phyloP scores from a whole-genome alignment of 2,797 vertebrate genomes.

The Borostomias antarcticus region DNA sequence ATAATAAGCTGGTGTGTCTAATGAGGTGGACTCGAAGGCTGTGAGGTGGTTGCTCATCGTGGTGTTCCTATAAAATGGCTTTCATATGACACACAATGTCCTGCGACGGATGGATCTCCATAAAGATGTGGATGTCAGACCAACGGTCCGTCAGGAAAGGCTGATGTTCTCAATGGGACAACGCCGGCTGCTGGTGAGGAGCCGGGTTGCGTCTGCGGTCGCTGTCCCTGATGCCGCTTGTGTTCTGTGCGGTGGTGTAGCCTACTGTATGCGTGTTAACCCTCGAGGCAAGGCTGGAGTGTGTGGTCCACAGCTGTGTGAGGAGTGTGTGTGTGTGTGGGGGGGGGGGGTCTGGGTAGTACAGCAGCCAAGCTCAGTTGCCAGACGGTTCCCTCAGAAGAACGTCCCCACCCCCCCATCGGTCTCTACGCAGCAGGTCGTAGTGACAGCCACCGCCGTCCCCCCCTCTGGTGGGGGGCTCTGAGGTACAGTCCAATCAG shows the following conservation, averaged over 20 bases:
- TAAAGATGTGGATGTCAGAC: neutral
- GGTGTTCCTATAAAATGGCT: constrained; percentile 7
- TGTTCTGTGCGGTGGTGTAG: constrained; percentile 40
- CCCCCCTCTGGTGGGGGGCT: constrained; percentile 62
- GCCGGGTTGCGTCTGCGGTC: neutral
- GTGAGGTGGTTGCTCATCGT: constrained; percentile 32
- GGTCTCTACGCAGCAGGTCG: constrained; percentile 47
- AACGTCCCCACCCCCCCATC: constrained; percentile 20
- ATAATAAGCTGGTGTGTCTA: constrained; percentile 50
- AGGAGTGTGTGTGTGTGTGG: constrained; percentile 53
- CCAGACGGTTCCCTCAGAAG: constrained; percentile 58
- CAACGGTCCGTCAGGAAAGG: neutral
- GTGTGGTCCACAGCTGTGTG: constrained; percentile 71
- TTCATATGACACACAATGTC: constrained; percentile 19
- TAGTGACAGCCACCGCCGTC: constrained; percentile 53
- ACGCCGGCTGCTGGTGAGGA: neutral
- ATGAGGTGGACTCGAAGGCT: constrained; percentile 43
- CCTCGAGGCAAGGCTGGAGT: constrained; percentile 56
- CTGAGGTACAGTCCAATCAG: constrained; percentile 68
- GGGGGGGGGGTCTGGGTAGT: constrained; percentile 47
- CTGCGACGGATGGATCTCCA: neutral
- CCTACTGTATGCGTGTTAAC: too few relatives aligned
- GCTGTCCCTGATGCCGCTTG: constrained; percentile 16
- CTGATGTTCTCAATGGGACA: neutral
- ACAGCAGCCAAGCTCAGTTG: constrained; percentile 60